These are phyloP conservation scores for Ruditapes philippinarum DNA, from an alignment of 1,140 invertebrate species.

Conservation along the genomic window DNA sequence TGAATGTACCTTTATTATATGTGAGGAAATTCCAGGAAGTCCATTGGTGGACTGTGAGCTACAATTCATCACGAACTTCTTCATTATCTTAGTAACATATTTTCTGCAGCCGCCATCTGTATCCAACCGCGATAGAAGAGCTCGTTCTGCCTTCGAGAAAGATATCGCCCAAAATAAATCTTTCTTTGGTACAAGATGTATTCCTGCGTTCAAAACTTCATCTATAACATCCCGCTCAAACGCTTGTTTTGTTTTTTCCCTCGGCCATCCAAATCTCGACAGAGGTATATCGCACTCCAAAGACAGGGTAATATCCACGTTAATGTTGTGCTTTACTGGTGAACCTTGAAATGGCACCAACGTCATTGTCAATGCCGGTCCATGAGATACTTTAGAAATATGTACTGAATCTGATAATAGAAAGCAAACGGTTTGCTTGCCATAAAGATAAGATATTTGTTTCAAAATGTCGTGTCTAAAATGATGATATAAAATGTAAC, in stretches of 20 bases:
- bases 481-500: too few relatives aligned
- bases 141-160: not conserved
- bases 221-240: not conserved
- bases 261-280: not conserved
- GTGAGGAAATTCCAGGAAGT: not conserved
- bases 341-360: not conserved
- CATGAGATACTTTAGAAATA: not conserved
- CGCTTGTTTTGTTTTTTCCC: not conserved
- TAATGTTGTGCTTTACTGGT: not conserved
- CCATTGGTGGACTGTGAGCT: not conserved
- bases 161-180: slow-evolving; percentile 2
- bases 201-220: not conserved
- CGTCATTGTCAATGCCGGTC: not conserved
- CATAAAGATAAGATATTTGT: too few relatives aligned
- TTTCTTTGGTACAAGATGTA: not conserved
- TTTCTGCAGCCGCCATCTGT: not conserved
- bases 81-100: not conserved
- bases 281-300: not conserved
- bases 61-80: not conserved
- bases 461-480: too few relatives aligned
- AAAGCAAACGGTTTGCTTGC: not conserved
- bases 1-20: not conserved
- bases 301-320: not conserved
- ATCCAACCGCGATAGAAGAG: not conserved
- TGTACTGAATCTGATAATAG: not conserved